A percentile compares a stretch with the other conserved stretches of the same genome.
These are phyloP conservation scores for Pseudococcus longispinus DNA, from an alignment of 2,888 invertebrate species.

Conservation along the genomic window DNA sequence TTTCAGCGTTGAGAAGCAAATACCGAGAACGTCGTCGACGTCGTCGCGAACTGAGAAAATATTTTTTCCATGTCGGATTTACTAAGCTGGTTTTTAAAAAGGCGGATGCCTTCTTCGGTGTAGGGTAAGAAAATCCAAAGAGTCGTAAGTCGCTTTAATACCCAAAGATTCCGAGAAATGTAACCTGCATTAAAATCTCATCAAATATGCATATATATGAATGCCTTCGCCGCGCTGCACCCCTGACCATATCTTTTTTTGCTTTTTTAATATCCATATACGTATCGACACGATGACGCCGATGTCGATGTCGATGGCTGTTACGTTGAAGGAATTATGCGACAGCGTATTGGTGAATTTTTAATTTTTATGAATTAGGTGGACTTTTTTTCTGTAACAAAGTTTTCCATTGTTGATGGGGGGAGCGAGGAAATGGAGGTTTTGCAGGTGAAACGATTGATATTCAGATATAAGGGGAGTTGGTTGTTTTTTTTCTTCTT, in stretches of 20 bases:
- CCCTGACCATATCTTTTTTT: neutral
- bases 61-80: neutral
- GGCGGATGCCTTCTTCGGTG: neutral
- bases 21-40: neutral
- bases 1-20: neutral
- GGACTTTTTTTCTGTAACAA: neutral
- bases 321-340: too few species aligned
- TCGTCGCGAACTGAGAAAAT: neutral
- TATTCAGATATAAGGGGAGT: too few species aligned
- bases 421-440: too few species aligned
- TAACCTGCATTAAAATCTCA: slow-evolving; percentile 26
- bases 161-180: neutral
- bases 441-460: too few species aligned
- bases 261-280: neutral
- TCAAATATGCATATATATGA: slow-evolving; percentile 9
- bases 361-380: neutral
- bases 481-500: too few species aligned
- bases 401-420: too few species aligned
- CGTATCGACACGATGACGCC: neutral
- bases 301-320: too few species aligned
- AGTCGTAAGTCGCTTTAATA: neutral
- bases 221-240: neutral
- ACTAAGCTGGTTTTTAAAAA: neutral
- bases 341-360: neutral
- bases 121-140: neutral